These are phyloP conservation scores for Julus scanicus DNA, from an alignment of 2,888 invertebrate species.

Conservation along the genomic window DNA sequence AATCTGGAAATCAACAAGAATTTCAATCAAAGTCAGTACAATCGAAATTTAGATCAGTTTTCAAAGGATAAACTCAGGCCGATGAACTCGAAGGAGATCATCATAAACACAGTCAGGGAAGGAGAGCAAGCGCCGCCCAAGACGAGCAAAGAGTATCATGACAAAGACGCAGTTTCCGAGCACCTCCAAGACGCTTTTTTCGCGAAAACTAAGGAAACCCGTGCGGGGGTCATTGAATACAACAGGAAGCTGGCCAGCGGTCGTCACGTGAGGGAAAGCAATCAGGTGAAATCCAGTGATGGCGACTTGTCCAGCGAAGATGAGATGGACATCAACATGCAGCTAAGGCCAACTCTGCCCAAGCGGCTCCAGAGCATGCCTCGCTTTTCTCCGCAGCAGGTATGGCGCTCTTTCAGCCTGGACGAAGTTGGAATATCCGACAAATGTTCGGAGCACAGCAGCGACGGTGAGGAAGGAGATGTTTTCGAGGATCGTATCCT, in stretches of 20 bases:
- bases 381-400: conserved; percentile 83
- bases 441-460: conserved; percentile 53
- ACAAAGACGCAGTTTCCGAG: conserved; percentile 44
- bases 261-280: conserved; percentile 13
- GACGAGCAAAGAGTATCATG: background rate
- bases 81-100: conserved; percentile 26
- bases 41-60: conserved; percentile 15
- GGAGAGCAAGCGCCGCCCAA: background rate
- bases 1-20: conserved; percentile 36
- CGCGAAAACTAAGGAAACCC: conserved; percentile 28
- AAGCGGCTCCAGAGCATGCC: conserved; percentile 81
- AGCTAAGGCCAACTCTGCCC: conserved; percentile 81
- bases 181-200: conserved; percentile 53
- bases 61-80: conserved; percentile 37
- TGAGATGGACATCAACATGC: conserved; percentile 74
- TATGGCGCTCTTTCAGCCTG: conserved; percentile 75
- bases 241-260: conserved; percentile 34
- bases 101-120: background rate
- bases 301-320: conserved; percentile 59
- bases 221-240: conserved; percentile 25
- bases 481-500: conserved; percentile 64
- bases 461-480: conserved; percentile 63
- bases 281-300: background rate
- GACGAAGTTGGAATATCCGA: conserved; percentile 58
- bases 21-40: background rate